Evolutionary conservation across 2,888 invertebrate genomes (phyloP), one percentile per base, ranked within the genome.

Genomic region (Griposia aprilina): DNA sequence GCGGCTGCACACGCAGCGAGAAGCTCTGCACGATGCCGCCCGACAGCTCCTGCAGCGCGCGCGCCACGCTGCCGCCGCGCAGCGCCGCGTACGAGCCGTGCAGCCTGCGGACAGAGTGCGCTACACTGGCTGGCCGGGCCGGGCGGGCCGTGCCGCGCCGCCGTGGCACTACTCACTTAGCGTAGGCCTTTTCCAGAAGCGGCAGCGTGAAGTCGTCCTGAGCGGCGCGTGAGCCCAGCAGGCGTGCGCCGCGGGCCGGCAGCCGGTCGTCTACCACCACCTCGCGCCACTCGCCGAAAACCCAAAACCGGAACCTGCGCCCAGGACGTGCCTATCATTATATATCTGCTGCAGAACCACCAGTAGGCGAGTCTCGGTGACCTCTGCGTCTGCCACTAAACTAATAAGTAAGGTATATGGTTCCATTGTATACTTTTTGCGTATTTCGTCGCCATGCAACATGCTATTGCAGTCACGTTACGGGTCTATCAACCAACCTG

Each of bases 131-230:
- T 20, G 55, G 30, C 13, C 48, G 15, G 23, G 26, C 26, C 1
- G 1, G 4, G 2, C 5, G 30, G n/a, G 41, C 52, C 6, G 13
- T 15, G 20, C 36, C 36, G 11, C 8, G 30, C 23, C 5, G 68
- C 52, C n/a, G 41, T 23, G 3, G 6, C 20, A 67, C 65, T 45
- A 81, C 97, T 95, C 94, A 98, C 98, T 98, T 98, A 84, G 98
- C 98, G 93, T 98, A 98, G 17, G 98, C 98, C 94, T 98, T 98
- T 94, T 98, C 98, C 66, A 98, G 94, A 69, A 98, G 96, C 41
- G 98, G 97, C 63, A 98, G 97, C 98, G 98, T 98, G 97, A 98
- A 98, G 94, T 98, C 98, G 80, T 90, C 89, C 79, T n/a, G 17
- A 79, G 48, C 97, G 96, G 96, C 95, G 91, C 97, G 97, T 30